A percentile compares a stretch with the other conserved stretches of the same genome.
Evolutionary conservation across 2,113 vertebrate genomes (phyloP).

Genomic region (Petrocephalus zakoni): DNA sequence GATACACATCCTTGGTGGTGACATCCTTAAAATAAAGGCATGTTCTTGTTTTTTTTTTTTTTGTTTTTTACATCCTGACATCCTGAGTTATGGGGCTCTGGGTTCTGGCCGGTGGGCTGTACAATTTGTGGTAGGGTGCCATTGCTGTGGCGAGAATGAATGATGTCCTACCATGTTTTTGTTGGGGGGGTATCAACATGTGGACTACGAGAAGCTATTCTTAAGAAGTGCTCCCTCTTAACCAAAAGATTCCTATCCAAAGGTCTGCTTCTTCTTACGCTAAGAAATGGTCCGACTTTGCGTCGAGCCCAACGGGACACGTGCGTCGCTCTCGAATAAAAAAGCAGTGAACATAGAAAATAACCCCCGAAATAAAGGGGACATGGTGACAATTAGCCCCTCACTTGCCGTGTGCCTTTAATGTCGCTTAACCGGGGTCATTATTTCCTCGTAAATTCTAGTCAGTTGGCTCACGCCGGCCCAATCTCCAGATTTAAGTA

Average conservation of each 20-base stretch:
- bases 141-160: conserved; percentile 61
- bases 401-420: conserved; percentile 43
- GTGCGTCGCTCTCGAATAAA: background rate
- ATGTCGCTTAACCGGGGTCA: conserved; percentile 50
- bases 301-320: background rate
- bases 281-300: background rate
- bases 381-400: conserved; percentile 40
- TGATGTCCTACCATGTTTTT: conserved; percentile 68
- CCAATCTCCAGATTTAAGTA: conserved; percentile 37
- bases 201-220: conserved; percentile 69
- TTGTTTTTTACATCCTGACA: conserved; percentile 54
- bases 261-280: background rate
- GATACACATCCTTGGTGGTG: conserved; percentile 51
- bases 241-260: background rate
- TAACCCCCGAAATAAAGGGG: conserved; percentile 34
- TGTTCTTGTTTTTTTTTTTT: conserved; percentile 47
- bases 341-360: conserved; percentile 39
- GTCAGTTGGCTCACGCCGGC: background rate
- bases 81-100: conserved; percentile 66
- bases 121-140: conserved; percentile 65
- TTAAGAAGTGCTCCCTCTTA: conserved; percentile 2
- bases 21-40: conserved; percentile 60
- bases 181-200: conserved; percentile 70
- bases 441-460: conserved; percentile 59
- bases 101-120: conserved; percentile 67